Conservation (phyloP, 1,140 invertebrate species). For the Dolichoris vasculosae region DNA sequence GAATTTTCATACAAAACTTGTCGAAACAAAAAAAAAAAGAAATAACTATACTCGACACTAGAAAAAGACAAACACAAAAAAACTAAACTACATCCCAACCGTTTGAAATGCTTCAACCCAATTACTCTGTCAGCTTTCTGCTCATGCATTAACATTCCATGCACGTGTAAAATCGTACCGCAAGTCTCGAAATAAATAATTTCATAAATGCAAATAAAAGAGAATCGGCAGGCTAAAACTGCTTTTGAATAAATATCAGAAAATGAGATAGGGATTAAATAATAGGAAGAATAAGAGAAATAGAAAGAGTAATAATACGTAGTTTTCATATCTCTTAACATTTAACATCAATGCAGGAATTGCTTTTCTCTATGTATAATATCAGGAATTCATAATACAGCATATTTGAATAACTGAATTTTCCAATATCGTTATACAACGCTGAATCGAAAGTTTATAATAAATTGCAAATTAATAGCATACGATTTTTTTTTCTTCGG, state of each 20-base stretch:
- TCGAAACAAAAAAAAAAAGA: conserved; percentile 3
- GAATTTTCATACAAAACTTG: conserved; percentile 18
- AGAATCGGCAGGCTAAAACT: background rate
- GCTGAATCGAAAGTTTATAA: background rate
- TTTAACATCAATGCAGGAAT: no score
- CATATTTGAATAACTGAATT: background rate
- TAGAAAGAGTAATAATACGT: conserved; percentile 4
- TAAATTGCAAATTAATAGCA: no score
- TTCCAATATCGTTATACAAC: background rate
- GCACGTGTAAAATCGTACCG: background rate
- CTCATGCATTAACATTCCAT: background rate
- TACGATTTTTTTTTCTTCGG: no score
- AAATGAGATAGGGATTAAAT: background rate
- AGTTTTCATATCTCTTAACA: no score
- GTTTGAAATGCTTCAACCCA: conserved; percentile 22
- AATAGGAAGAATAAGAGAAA: background rate
- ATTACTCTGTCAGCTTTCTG: conserved; percentile 35
- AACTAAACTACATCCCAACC: conserved; percentile 3
- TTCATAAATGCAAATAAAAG: conserved; percentile 40
- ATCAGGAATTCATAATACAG: conserved; percentile 18
- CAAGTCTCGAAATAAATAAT: conserved; percentile 40
- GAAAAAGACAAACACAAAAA: background rate
- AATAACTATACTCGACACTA: background rate
- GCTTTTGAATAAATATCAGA: background rate
- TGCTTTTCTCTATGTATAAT: background rate